Percentiles rank a stretch among this genome's conserved stretches.
Evolutionary conservation across 2,797 vertebrate species (phyloP).

Genomic region (Enteromius treurensis): DNA sequence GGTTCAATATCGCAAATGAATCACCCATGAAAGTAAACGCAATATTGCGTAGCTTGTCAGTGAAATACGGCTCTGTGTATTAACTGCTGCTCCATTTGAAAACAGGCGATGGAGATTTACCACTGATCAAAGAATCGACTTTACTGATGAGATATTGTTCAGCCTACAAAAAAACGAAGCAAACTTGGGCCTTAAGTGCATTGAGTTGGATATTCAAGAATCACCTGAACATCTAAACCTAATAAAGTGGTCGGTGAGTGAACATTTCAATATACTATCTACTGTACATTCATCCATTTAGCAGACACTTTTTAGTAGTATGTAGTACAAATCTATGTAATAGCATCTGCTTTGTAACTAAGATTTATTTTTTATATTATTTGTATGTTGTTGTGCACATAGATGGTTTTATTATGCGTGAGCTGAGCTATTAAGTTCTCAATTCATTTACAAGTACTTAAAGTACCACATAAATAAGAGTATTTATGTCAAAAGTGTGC

Average conservation of each 20-base stretch:
- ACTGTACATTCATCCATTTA: not conserved
- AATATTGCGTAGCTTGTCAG: no score
- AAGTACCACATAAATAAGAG: constrained; percentile 2
- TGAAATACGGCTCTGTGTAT: no score
- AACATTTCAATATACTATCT: not conserved
- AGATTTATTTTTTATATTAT: not conserved
- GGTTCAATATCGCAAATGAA: no score
- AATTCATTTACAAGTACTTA: not conserved
- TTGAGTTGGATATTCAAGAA: not conserved
- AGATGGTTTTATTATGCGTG: not conserved
- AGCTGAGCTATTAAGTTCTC: not conserved
- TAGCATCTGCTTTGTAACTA: not conserved
- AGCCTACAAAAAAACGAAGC: not conserved
- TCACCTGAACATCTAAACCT: not conserved
- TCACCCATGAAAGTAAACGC: no score
- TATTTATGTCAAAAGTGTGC: not conserved
- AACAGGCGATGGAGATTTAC: no score
- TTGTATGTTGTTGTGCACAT: not conserved
- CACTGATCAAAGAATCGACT: no score
- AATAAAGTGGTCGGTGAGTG: not conserved
- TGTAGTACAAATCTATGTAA: not conserved
- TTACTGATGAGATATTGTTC: no score
- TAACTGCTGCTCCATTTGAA: no score
- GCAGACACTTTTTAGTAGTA: not conserved
- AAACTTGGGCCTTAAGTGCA: not conserved